Evolutionary conservation across 2,113 vertebrate species (phyloP).

Genomic region (Todiramphus chloris): DNA sequence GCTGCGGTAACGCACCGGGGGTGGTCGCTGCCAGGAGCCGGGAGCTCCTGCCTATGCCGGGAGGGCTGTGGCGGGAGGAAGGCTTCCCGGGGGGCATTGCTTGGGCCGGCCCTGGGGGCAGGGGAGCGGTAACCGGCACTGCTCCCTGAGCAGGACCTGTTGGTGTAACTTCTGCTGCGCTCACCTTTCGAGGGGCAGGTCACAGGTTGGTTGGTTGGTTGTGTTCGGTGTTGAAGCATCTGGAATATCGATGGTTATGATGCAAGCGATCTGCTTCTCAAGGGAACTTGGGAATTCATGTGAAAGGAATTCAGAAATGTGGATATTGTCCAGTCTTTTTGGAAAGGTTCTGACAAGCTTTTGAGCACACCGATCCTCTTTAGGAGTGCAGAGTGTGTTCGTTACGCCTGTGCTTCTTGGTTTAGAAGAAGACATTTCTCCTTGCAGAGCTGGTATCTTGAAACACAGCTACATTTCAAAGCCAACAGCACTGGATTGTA

Average conservation of each 20-base stretch:
- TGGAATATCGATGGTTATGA: accelerated
- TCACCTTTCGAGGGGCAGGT: accelerated
- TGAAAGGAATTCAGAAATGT: accelerated
- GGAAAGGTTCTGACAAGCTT: not conserved
- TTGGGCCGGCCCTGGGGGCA: no score
- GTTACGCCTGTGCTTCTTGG: accelerated
- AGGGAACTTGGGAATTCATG: accelerated
- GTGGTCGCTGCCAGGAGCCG: not conserved
- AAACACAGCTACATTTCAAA: accelerated
- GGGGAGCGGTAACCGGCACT: no score
- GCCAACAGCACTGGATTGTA: accelerated
- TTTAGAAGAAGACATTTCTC: not conserved
- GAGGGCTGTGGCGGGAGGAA: no score
- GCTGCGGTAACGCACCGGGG: not conserved
- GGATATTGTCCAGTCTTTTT: accelerated
- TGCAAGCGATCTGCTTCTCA: not conserved
- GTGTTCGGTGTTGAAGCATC: not conserved
- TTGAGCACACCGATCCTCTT: accelerated
- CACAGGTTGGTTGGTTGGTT: not conserved
- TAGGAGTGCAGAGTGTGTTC: not conserved
- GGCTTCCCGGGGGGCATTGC: no score
- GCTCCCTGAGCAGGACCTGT: no score
- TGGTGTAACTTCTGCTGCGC: not conserved
- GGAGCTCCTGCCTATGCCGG: no score
- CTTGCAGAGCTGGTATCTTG: accelerated